Evolutionary conservation across 2,113 vertebrate genomes (phyloP).

Genomic region (Sorex fumeus): DNA sequence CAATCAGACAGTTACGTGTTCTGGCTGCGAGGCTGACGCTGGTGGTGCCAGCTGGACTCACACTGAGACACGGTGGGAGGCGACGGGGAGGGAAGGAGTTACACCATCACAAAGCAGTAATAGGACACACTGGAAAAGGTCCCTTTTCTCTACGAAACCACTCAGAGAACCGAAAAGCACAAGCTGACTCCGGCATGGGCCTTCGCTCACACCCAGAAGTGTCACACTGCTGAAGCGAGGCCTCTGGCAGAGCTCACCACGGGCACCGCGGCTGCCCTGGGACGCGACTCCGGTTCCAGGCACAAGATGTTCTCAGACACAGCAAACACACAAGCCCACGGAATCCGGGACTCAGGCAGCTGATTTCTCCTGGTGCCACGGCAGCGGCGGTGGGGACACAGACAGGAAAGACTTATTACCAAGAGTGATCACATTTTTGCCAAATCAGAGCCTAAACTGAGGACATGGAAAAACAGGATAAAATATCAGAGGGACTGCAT

Average conservation of each 20-base stretch:
- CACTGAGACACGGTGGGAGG: background rate
- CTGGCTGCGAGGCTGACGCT: background rate
- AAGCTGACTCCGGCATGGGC: background rate
- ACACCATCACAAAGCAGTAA: slow-evolving; percentile 30
- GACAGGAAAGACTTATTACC: slow-evolving; percentile 48
- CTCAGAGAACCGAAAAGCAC: slow-evolving; percentile 27
- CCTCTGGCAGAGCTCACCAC: slow-evolving; percentile 18
- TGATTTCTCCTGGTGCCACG: slow-evolving; percentile 59
- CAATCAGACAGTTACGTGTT: slow-evolving; percentile 15
- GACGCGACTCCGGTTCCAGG: slow-evolving; percentile 59
- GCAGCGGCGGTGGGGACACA: slow-evolving; percentile 30
- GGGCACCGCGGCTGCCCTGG: slow-evolving; percentile 7
- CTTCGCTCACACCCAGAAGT: slow-evolving; percentile 30
- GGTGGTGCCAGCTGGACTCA: background rate
- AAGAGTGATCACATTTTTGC: slow-evolving; percentile 22
- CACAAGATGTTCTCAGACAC: slow-evolving; percentile 72
- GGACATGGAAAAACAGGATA: slow-evolving; percentile 54
- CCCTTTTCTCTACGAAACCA: slow-evolving; percentile 27
- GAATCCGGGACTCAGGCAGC: slow-evolving; percentile 45
- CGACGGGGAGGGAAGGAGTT: background rate
- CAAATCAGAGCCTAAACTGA: slow-evolving; percentile 17
- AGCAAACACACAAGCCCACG: slow-evolving; percentile 57
- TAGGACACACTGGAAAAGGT: background rate
- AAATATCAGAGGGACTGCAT: background rate
- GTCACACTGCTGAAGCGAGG: slow-evolving; percentile 48